Evolutionary conservation across 1,140 invertebrate genomes (phyloP), one percentile per base, ranked within the genome.

Genomic region (Harpegnathos saltator): DNA sequence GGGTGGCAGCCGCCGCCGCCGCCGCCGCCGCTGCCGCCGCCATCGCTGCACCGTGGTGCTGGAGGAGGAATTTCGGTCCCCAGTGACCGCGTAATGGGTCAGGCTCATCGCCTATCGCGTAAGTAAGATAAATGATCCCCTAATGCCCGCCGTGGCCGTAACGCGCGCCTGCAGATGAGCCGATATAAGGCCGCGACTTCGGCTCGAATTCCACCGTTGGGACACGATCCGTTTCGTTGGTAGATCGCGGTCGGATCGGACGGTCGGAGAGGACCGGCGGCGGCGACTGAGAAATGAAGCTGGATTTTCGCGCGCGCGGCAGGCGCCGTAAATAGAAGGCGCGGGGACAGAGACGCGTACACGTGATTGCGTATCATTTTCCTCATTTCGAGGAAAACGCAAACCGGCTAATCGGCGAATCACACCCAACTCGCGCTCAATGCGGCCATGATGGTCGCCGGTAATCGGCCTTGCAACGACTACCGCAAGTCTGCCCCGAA

Each of bases 51-150:
- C n/a, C n/a, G 77, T 73, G 59, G 29, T 66, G 66, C 58, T 54
- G 9, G 73, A 71, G 75, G 75, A 88, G 86, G 62, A 89, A 87
- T 85, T 89, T 88, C 69, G 52, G 80, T 83, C 86, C 86, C 87
- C 24, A 74, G 86, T 82, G 86, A 83, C 72, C 80, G 75, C 75
- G 83, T 89, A 85, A 88, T 85, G 69, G 83, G 77, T 80, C 78
- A 80, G 87, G 29, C 86, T 85, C 86, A 89, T 89, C 87, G 87
- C 56, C 73, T 85, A 71, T 50, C 83, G 69, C 72, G 83, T 89
- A 89, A 89, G 87, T 89, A 89, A 89, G 87, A 89, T 89, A 89
- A 89, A 89, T 89, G 87, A 89, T 85, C 72, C 86, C 63, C 80
- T 88, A 88, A 89, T 88, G 84, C 87, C 86, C 75, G 77, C 73